Base-by-base conservation (phyloP, 92 coral and sea anemone species). In the Epizoanthus scotinus region DNA sequence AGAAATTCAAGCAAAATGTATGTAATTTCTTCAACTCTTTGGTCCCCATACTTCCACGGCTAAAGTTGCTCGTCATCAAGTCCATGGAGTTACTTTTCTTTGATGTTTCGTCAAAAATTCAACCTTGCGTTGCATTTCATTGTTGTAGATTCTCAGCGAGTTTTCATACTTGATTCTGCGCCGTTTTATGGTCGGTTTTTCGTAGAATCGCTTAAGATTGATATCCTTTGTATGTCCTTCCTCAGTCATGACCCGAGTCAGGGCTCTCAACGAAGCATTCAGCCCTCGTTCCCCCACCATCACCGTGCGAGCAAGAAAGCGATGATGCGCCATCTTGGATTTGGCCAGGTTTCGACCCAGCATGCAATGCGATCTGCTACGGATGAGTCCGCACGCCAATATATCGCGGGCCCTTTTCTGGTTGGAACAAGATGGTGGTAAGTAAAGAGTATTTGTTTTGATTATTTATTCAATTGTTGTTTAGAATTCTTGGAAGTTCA, bases 251-350 rank as follows among this genome's bases (percentile, higher is more conserved):
- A 93, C 83, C 58, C 91, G 88, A 61, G 88, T 86, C 57, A 95
- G 84, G 0, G 95, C 77, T 68, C 94, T 86, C 53, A 93, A 50
- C 14, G 98, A 93, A 22, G 84, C 92, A 34, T 75, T 87, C 6
- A 89, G 83, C 3, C 94, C 95, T 63, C 87, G 84, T 84, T 91
- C 91, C 4, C 92, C 94, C 13, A 93, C 99, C 74, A 95, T 67
- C 17, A 95, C 71, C 0, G 99, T 95, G 8, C 99, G 89, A 26
- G 96, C 98, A 6, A 94, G 91, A 70, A 95, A 95, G 31, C 90
- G 71, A 81, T 91, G 93, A 53, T 95, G 98, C 91, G 99, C 99
- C 99, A 95, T 95, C 20, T 95, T 95, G 98, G 54, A 71, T 70
- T 61, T 9, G 59, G 47, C 50, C 28, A 62, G 20, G 6, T 14